phyloP scores from a whole-genome alignment of 2,888 invertebrate genomes.

The Deilephila porcellus region DNA sequence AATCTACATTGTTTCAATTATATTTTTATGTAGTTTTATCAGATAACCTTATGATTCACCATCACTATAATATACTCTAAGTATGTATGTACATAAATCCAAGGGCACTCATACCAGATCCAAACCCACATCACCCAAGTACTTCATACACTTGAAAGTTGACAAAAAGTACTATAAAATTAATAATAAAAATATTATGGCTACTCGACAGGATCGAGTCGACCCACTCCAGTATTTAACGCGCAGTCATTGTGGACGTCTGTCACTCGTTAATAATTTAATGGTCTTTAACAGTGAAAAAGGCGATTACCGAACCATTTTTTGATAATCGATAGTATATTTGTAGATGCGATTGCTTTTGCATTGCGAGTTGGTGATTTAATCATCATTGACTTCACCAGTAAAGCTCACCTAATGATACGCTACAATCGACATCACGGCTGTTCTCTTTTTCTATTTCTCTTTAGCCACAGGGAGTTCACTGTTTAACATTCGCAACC shows the following conservation, averaged over 20 bases:
- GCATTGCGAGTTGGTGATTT: background rate
- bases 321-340: slow-evolving; percentile 49
- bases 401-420: too few relatives aligned
- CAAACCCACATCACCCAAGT: background rate
- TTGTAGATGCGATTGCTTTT: slow-evolving; percentile 8
- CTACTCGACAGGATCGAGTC: slow-evolving; percentile 40
- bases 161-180: slow-evolving; percentile 18
- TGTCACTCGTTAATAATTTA: slow-evolving; percentile 63
- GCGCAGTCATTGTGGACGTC: slow-evolving; percentile 53
- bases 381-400: too few relatives aligned
- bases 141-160: background rate
- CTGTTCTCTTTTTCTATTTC: too few relatives aligned
- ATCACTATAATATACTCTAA: too few relatives aligned
- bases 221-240: slow-evolving; percentile 42
- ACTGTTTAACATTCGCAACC: too few relatives aligned
- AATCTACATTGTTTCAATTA: too few relatives aligned
- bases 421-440: too few relatives aligned
- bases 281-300: slow-evolving; percentile 56
- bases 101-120: background rate
- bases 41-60: too few relatives aligned
- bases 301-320: slow-evolving; percentile 55
- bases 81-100: background rate
- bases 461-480: too few relatives aligned
- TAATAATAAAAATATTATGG: slow-evolving; percentile 31
- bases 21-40: too few relatives aligned